Evolutionary conservation across 2,888 invertebrate genomes (phyloP), one percentile per base, ranked within the genome.

Genomic region (Ptychoptera albimana): DNA sequence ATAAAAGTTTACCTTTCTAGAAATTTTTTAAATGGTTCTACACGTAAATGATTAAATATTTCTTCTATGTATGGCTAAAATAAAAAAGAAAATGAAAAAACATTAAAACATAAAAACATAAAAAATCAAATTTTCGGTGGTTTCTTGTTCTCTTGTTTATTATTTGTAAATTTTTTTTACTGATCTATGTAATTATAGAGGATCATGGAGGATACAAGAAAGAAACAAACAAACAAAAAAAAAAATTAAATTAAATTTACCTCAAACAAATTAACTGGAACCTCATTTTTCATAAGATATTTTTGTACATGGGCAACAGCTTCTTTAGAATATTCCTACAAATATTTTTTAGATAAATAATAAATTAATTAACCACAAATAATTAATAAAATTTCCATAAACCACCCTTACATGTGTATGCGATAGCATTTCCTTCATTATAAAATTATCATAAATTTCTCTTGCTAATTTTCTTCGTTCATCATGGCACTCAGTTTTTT

Each of bases 361-460:
- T 77, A 62, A 60, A 64, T 7, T 11, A 11, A 32, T 7, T 2
- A 32, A 32, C 9, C 2, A 32, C 11, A 3, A 32, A 11, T 7
- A 32, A 32, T 32, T 7, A 11, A 11, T 32, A 32, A 11, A 32
- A 7, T 32, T 11, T 32, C 9, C 9, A 30, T 23, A 23, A 10
- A 39, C 8, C 41, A 79, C n/a, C n/a, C 87, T 86, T 75, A 97
- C 97, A 74, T 98, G 96, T 58, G 96, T 84, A 72, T 94, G 92
- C 54, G 97, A 88, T 66, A 98, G 76, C 66, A 99, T 78, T 75
- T 99, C 98, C 69, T 94, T 94, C 98, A 98, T 98, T 64, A 98
- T 97, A 75, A 92, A 98, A 74, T 93, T 94, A 72, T 98, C 98
- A 72, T 98, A 98, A 61, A 98, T 93, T 69, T 96, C 92, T 60